A percentile compares a stretch with the other conserved stretches of the same genome.
phyloP scores from a whole-genome alignment of 1,140 invertebrate genomes.

The Bursaphelenchus mucronatus region DNA sequence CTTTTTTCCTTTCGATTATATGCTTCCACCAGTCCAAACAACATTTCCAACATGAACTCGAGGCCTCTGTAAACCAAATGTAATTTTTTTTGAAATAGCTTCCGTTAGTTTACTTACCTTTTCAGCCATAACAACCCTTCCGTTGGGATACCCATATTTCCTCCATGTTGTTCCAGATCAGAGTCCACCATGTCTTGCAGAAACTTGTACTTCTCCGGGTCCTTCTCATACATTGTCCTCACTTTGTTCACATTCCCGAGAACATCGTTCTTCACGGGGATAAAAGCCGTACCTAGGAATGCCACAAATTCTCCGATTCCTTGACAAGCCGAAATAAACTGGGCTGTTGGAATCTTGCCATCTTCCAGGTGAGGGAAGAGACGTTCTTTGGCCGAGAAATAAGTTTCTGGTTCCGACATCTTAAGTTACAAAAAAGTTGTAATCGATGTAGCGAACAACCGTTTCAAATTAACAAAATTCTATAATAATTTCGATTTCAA shows the following conservation, averaged over 20 bases:
- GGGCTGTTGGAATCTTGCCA: constrained; percentile 43
- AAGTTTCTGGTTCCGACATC: constrained; percentile 28
- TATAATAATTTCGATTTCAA: neutral
- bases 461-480: neutral
- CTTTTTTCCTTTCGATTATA: constrained; percentile 29
- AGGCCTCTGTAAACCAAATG: constrained; percentile 19
- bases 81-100: constrained; percentile 11
- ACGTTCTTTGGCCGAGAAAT: constrained; percentile 43
- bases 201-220: constrained; percentile 26
- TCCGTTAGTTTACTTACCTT: constrained; percentile 28
- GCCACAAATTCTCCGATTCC: constrained; percentile 50
- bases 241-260: constrained; percentile 46
- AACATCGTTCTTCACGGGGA: constrained; percentile 47
- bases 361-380: constrained; percentile 35
- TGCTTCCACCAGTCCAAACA: constrained; percentile 33
- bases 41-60: constrained; percentile 40
- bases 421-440: constrained; percentile 7
- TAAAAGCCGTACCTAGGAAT: constrained; percentile 45
- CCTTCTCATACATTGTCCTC: constrained; percentile 31
- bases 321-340: constrained; percentile 46
- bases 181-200: constrained; percentile 41
- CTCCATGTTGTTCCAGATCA: constrained; percentile 36
- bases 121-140: constrained; percentile 49
- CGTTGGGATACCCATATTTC: constrained; percentile 38
- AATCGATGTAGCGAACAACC: neutral